Conservation (phyloP, 2,888 invertebrate species). For the Thumatha senex region DNA sequence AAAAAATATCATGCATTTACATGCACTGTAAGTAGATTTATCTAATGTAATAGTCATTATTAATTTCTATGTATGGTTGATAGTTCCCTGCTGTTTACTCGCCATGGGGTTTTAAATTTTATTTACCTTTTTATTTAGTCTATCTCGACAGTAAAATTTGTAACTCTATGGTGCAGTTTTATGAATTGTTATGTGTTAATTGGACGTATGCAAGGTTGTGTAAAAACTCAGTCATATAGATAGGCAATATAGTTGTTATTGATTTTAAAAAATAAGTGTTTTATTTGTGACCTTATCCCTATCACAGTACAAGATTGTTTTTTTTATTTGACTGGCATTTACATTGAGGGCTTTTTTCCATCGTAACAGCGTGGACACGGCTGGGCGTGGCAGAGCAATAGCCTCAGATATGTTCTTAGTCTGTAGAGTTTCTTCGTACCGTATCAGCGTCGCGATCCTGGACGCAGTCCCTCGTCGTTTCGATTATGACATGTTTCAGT, state of each 20-base stretch:
- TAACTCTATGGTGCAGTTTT: conserved; percentile 41
- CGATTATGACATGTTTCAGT: too few species aligned
- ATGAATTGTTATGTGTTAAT: conserved; percentile 53
- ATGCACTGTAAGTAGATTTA: conserved; percentile 30
- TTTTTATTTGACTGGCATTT: too few species aligned
- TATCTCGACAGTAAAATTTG: conserved; percentile 22
- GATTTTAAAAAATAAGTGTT: conserved; percentile 43
- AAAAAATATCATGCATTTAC: conserved; percentile 25
- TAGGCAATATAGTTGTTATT: conserved; percentile 75
- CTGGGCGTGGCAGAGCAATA: too few species aligned
- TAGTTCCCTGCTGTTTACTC: conserved; percentile 26
- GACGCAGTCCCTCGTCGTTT: too few species aligned
- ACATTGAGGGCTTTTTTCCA: too few species aligned
- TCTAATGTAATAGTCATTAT: conserved; percentile 18
- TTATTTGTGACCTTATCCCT: conserved; percentile 37
- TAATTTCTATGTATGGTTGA: conserved; percentile 31
- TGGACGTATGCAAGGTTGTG: conserved; percentile 45
- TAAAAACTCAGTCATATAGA: conserved; percentile 61
- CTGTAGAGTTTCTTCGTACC: too few species aligned
- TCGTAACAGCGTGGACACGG: too few species aligned
- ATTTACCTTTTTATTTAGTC: conserved; percentile 13
- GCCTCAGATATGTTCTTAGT: too few species aligned
- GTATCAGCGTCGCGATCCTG: too few species aligned
- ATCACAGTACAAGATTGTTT: background rate
- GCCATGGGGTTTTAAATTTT: conserved; percentile 24